These are phyloP conservation scores for Avahi laniger DNA, from an alignment of 2,797 vertebrate species.

Conservation along the genomic window DNA sequence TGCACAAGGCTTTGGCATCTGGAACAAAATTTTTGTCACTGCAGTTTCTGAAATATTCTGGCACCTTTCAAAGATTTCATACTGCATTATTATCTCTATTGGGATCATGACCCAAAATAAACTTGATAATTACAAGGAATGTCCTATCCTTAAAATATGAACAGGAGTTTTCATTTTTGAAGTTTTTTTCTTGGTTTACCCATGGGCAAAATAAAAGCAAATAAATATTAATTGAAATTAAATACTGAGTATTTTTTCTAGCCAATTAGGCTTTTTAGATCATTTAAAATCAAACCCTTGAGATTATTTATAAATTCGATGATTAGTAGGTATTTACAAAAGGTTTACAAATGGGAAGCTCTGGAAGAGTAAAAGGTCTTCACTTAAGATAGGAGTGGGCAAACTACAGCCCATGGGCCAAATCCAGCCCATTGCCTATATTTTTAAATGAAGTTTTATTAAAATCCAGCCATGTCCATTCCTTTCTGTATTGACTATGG, in stretches of 20 bases:
- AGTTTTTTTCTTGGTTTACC: slow-evolving; percentile 3
- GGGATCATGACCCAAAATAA: slow-evolving; percentile 46
- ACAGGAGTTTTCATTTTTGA: neutral
- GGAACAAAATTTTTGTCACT: slow-evolving; percentile 32
- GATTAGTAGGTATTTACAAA: neutral
- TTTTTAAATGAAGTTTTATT: slow-evolving; percentile 34
- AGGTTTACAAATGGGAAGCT: neutral
- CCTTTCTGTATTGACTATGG: neutral
- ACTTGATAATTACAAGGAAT: slow-evolving; percentile 42
- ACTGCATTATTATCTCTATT: neutral
- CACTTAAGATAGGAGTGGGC: neutral
- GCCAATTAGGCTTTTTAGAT: neutral
- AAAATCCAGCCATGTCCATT: neutral
- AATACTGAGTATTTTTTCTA: neutral
- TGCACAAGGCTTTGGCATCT: slow-evolving; percentile 52
- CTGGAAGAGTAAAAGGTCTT: neutral
- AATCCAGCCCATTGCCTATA: neutral
- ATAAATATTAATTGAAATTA: slow-evolving; percentile 16
- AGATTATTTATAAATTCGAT: slow-evolving; percentile 1
- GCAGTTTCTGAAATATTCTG: slow-evolving; percentile 60
- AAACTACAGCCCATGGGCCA: neutral
- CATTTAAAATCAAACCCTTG: slow-evolving; percentile 3
- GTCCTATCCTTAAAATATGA: slow-evolving; percentile 36
- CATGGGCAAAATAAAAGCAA: slow-evolving; percentile 23
- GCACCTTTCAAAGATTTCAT: slow-evolving; percentile 38